These are phyloP conservation scores for Dunckerocampus dactyliophorus DNA, from an alignment of 2,113 vertebrate genomes.

Conservation along the genomic window DNA sequence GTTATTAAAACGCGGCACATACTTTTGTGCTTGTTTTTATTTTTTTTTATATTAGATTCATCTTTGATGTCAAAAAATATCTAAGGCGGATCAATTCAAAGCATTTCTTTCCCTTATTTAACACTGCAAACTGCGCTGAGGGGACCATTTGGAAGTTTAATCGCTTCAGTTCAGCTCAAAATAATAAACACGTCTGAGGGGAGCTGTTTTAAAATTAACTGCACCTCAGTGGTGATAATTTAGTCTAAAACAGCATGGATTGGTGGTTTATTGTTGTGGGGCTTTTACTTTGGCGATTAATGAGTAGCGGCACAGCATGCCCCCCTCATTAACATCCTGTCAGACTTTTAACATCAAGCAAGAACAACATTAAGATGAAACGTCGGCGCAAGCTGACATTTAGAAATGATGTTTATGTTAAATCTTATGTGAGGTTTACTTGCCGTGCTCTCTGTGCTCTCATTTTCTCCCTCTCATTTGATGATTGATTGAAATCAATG, in stretches of 20 bases:
- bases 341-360: constrained; percentile 4
- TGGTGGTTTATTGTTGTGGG: constrained; percentile 13
- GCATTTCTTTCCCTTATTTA: constrained; percentile 15
- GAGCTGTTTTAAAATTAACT: constrained; percentile 36
- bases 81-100: background rate
- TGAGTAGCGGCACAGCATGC: constrained; percentile 14
- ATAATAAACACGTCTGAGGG: constrained; percentile 37
- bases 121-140: constrained; percentile 15
- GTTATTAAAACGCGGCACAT: background rate
- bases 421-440: constrained; percentile 14
- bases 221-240: constrained; percentile 34
- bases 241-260: constrained; percentile 16
- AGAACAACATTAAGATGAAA: background rate
- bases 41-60: background rate
- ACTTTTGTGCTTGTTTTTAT: background rate
- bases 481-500: constrained; percentile 55
- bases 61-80: constrained; percentile 9
- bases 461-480: constrained; percentile 21
- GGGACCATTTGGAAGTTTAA: constrained; percentile 35
- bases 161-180: constrained; percentile 18
- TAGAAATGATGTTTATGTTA: background rate
- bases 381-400: background rate
- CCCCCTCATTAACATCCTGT: constrained; percentile 4
- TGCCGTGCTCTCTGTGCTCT: constrained; percentile 5
- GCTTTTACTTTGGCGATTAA: constrained; percentile 24